Conservation (phyloP, 2,888 invertebrate species). For the Clitarchus hookeri region DNA sequence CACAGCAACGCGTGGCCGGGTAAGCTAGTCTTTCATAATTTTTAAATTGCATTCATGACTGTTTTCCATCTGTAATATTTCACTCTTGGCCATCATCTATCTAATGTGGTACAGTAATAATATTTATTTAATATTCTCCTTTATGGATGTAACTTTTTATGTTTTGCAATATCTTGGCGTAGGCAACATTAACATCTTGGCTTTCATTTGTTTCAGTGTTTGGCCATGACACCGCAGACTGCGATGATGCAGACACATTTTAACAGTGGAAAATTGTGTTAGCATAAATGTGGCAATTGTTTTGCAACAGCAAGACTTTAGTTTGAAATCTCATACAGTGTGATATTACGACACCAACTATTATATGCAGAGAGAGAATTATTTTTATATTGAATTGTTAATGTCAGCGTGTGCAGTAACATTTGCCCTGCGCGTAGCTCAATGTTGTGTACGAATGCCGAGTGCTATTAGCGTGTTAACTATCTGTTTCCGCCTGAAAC, state of each 20-base stretch:
- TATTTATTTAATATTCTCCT: too few relatives aligned
- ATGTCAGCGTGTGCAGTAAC: neutral
- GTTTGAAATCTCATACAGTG: neutral
- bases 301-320: neutral
- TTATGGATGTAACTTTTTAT: too few relatives aligned
- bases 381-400: neutral
- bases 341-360: slow-evolving; percentile 3
- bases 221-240: slow-evolving; percentile 84
- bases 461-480: neutral
- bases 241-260: slow-evolving; percentile 85
- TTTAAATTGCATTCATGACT: too few relatives aligned
- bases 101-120: too few relatives aligned
- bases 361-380: neutral
- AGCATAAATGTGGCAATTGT: neutral
- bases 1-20: too few relatives aligned
- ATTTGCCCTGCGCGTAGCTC: neutral
- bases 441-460: neutral
- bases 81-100: too few relatives aligned
- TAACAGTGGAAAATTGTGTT: slow-evolving; percentile 52
- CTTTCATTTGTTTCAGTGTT: slow-evolving; percentile 69
- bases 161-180: too few relatives aligned
- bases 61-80: too few relatives aligned
- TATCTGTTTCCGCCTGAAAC: neutral
- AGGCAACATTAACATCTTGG: too few relatives aligned
- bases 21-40: too few relatives aligned